Evolutionary conservation across 2,797 vertebrate genomes (phyloP), one percentile per base, ranked within the genome.

Genomic region (Eidolon dupreanum): DNA sequence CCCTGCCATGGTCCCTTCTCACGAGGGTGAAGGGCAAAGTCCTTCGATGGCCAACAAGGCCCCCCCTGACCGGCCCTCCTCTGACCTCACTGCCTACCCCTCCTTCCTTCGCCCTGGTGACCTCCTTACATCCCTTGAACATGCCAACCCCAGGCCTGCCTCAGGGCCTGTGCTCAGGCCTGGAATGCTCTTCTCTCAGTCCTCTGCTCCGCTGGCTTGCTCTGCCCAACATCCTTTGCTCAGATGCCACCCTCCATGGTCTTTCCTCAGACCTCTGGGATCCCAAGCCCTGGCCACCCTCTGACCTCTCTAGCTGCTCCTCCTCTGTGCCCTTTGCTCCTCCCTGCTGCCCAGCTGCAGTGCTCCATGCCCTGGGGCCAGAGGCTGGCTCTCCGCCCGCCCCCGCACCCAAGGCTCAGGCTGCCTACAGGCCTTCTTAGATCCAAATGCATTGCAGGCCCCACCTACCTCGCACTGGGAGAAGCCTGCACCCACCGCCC

Each of bases 171-270:
- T n/a, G 74, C 20, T 59, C 65, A 8, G 11, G 36, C 5, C n/a
- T 1, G 31, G 49, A 43, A 19, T 0, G 2, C 46, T 46, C 46
- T 8, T 41, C 12, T 41, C 11, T 24, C 8, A 0, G 33, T n/a
- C 15, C 1, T 33, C 57, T n/a, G 20, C 43, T 6, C 2, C 8
- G 43, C 38, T 51, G 11, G 12, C 81, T 38, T 2, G 2, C 49
- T 36, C 31, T 8, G 11, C 57, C 6, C 20, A 19, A 41, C 36
- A 49, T 17, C 66, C 55, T 38, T 51, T 46, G 49, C 61, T 61
- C 53, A 61, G 20, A 59, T 8, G 1, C 41, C 61, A 12, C 41
- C 4, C 68, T 46, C 22, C 22, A 24, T 8, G 38, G 16, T 2
- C 8, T 8, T 46, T 81, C 71, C 57, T 41, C 20, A 10, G 83